phyloP scores from a whole-genome alignment of 2,113 vertebrate species.

The Camelus bactrianus region DNA sequence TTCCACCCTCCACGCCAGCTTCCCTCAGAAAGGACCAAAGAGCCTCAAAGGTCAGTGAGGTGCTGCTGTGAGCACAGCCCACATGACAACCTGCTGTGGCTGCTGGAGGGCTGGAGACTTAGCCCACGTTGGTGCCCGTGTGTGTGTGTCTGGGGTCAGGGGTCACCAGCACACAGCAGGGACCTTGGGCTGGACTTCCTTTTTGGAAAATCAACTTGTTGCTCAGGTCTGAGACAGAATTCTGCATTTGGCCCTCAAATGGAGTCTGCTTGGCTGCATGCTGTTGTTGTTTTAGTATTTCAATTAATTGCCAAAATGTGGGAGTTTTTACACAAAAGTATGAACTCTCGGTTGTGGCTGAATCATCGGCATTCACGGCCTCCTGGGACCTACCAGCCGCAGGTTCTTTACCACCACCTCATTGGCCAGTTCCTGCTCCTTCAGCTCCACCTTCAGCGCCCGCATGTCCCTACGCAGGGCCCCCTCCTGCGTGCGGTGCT shows the following conservation, averaged over 20 bases:
- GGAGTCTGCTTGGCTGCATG: not conserved
- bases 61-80: not conserved
- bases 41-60: not conserved
- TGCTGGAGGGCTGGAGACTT: rapidly evolving
- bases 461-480: slow-evolving; percentile 85
- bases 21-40: not conserved
- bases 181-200: not conserved
- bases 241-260: not conserved
- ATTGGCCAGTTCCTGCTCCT: slow-evolving; percentile 90
- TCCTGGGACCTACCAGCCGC: slow-evolving; percentile 87
- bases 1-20: not conserved
- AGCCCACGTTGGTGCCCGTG: rapidly evolving
- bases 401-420: slow-evolving; percentile 89
- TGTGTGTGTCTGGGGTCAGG: not conserved
- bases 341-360: not conserved
- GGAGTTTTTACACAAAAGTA: not conserved
- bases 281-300: not conserved
- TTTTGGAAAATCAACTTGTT: not conserved
- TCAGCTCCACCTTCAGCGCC: slow-evolving; percentile 85
- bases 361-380: not conserved
- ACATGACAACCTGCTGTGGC: rapidly evolving
- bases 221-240: not conserved
- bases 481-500: slow-evolving; percentile 89
- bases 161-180: not conserved
- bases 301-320: not conserved